Base-by-base conservation (phyloP, 2,113 vertebrate genomes). In the Myrmophylax atrothorax region DNA sequence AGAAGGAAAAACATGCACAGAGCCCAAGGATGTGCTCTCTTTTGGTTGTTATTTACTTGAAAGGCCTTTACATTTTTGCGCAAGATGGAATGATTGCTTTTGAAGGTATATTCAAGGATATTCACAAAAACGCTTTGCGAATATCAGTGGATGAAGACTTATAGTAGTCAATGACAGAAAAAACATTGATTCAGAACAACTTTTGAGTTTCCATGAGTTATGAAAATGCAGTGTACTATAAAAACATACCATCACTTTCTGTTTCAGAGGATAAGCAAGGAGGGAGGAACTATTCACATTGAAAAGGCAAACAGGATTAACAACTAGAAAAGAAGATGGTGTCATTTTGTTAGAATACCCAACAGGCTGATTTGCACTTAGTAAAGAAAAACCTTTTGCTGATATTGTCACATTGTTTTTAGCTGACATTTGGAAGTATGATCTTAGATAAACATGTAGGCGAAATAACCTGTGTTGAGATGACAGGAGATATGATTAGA, bases 331-430 rank as follows among this genome's bases (percentile, higher is more conserved):
- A 74, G 60, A 72, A 37, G 40, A 56, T 66, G 29, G 2, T 79
- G 42, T 24, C 31, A 28, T 94, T 93, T 85, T 81, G 25, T 53
- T 93, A 4, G 3, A 77, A 92, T 81, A 73, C 59, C 80, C 88
- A 95, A 64, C 42, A 90, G 84, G 75, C 18, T 55, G 24, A 66
- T 96, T 96, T 97, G 74, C 93, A 93, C 84, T 86, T 7, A 14
- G 23, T 37, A 79, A 84, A 96, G 50, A 67, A 87, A 91, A 88
- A 52, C 25, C 42, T 96, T 93, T 96, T 92, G 82, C 90, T 88
- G 87, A 66, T 84, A 33, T 55, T 95, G 90, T 90, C 96, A 90
- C 81, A 91, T 95, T 89, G 93, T 97, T 97, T 97, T 97, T 49
- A 89, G 80, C 79, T 97, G 89, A 79, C 86, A 77, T 96, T 96